Evolutionary conservation across 1,140 invertebrate species (phyloP).

Genomic region (Bombus waltoni): DNA sequence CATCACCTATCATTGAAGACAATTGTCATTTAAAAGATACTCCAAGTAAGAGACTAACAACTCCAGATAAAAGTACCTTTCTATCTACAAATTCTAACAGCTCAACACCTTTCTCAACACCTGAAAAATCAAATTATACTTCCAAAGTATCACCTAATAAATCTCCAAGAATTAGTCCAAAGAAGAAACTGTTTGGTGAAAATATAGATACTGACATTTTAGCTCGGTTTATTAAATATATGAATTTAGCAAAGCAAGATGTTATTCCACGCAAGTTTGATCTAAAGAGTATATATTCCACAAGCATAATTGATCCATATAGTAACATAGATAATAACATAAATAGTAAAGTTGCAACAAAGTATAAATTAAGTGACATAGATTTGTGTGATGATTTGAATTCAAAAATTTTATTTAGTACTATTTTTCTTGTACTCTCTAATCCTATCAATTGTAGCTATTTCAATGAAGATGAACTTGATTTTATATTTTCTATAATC

Average conservation of each 20-base stretch:
- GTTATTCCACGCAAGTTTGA: constrained; percentile 69
- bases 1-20: not conserved
- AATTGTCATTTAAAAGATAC: not conserved
- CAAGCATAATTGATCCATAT: constrained; percentile 40
- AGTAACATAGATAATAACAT: constrained; percentile 45
- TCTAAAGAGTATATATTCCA: constrained; percentile 71
- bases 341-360: constrained; percentile 44
- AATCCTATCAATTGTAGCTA: constrained; percentile 77
- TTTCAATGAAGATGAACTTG: constrained; percentile 71
- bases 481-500: constrained; percentile 69
- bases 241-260: constrained; percentile 72
- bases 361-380: constrained; percentile 67
- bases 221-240: constrained; percentile 65
- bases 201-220: constrained; percentile 21
- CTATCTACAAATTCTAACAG: not conserved
- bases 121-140: not conserved
- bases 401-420: constrained; percentile 65
- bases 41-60: not conserved
- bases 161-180: not conserved
- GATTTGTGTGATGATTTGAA: constrained; percentile 63
- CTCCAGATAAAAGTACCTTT: not conserved
- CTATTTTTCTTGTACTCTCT: constrained; percentile 69
- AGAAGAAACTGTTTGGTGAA: constrained; percentile 53
- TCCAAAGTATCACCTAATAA: not conserved
- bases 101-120: not conserved